Evolutionary conservation across 1,140 invertebrate genomes (phyloP).

Genomic region (Brachionus sp.): DNA sequence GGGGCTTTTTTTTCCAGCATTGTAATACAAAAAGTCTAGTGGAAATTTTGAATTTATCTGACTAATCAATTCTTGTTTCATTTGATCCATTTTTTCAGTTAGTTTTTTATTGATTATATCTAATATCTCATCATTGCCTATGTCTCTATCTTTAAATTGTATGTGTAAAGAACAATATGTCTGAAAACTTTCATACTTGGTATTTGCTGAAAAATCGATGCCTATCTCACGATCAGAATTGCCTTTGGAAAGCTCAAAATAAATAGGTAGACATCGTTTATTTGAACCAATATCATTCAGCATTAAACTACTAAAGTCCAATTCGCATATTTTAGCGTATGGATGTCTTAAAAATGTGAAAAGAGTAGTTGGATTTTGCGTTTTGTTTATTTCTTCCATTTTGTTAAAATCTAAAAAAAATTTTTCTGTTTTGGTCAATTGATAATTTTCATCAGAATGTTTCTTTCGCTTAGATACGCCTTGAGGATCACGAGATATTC

Average conservation of each 20-base stretch:
- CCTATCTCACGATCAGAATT: background rate
- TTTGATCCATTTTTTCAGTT: background rate
- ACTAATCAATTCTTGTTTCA: background rate
- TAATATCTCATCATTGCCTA: background rate
- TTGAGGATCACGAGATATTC: background rate
- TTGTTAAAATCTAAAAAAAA: background rate
- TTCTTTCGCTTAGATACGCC: background rate
- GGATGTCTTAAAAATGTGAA: background rate
- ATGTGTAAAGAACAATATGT: background rate
- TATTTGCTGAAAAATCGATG: background rate
- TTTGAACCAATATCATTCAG: background rate
- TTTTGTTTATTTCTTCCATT: background rate
- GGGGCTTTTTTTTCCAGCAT: background rate
- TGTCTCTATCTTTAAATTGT: background rate
- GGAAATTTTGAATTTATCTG: background rate
- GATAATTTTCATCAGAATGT: background rate
- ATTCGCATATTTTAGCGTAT: conserved; percentile 13
- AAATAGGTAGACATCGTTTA: background rate
- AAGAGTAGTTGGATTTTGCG: background rate
- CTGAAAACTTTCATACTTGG: background rate
- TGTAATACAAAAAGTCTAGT: conserved; percentile 8
- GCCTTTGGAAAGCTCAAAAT: background rate
- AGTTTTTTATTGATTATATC: background rate
- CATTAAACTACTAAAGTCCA: background rate
- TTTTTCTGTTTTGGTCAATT: background rate